These are phyloP conservation scores for Charina bottae DNA, from an alignment of 2,113 vertebrate genomes.

Conservation along the genomic window DNA sequence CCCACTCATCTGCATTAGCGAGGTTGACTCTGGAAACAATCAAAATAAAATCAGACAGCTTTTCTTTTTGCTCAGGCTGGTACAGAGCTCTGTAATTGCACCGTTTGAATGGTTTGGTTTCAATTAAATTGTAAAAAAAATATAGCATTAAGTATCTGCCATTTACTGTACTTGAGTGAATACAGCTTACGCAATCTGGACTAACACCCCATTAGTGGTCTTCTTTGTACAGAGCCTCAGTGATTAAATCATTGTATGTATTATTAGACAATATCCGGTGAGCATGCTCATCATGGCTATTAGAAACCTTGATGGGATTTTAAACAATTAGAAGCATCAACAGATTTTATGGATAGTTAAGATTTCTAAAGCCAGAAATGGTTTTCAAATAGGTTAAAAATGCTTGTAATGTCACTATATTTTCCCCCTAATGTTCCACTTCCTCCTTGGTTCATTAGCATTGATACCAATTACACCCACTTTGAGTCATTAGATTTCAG, in stretches of 20 bases:
- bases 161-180: slow-evolving; percentile 63
- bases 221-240: slow-evolving; percentile 47
- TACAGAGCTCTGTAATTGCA: slow-evolving; percentile 47
- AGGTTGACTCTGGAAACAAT: slow-evolving; percentile 33
- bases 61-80: slow-evolving; percentile 36
- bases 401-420: neutral
- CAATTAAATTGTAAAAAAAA: slow-evolving; percentile 56
- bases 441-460: slow-evolving; percentile 57
- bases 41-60: slow-evolving; percentile 44
- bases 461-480: slow-evolving; percentile 50
- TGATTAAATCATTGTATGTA: slow-evolving; percentile 58
- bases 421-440: slow-evolving; percentile 13
- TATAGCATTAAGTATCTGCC: slow-evolving; percentile 49
- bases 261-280: slow-evolving; percentile 52
- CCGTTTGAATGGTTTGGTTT: slow-evolving; percentile 53
- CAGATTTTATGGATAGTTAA: slow-evolving; percentile 40
- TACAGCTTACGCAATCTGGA: slow-evolving; percentile 40
- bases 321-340: slow-evolving; percentile 57
- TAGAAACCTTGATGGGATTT: slow-evolving; percentile 49
- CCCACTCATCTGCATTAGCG: neutral
- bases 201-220: slow-evolving; percentile 45
- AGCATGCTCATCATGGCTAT: slow-evolving; percentile 35
- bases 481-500: slow-evolving; percentile 58
- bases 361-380: slow-evolving; percentile 42
- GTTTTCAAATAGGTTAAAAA: slow-evolving; percentile 49